A percentile compares a stretch with the other conserved stretches of the same genome.
These are phyloP conservation scores for Drosophila bocqueti DNA, from an alignment of 1,140 invertebrate species.

Conservation along the genomic window DNA sequence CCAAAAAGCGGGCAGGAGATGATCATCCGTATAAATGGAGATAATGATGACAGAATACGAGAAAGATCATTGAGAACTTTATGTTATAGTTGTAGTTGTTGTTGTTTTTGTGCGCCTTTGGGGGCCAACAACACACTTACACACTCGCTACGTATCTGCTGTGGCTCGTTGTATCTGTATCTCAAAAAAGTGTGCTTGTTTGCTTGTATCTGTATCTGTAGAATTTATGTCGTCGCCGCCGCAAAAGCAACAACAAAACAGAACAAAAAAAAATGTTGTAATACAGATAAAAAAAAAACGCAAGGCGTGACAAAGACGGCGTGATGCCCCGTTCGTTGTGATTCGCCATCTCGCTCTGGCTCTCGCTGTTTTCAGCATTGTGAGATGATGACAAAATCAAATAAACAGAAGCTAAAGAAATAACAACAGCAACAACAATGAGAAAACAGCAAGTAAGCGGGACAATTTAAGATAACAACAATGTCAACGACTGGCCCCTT, in stretches of 20 bases:
- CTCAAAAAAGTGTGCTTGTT: neutral
- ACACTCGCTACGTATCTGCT: neutral
- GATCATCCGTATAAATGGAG: conserved; percentile 33
- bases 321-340: conserved; percentile 5
- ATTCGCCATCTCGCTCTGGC: conserved; percentile 20
- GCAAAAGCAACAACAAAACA: conserved; percentile 15
- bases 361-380: conserved; percentile 21
- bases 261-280: conserved; percentile 63
- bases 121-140: conserved; percentile 69
- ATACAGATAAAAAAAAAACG: conserved; percentile 41
- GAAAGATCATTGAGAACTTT: conserved; percentile 44
- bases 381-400: conserved; percentile 75
- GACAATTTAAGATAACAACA: conserved; percentile 77
- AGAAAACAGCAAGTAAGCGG: conserved; percentile 46
- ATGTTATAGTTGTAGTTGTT: conserved; percentile 26
- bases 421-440: conserved; percentile 26
- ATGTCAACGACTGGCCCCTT: conserved; percentile 67
- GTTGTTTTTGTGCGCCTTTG: conserved; percentile 57
- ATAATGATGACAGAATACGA: conserved; percentile 41
- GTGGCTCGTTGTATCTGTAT: conserved; percentile 35
- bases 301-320: conserved; percentile 23
- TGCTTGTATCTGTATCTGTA: conserved; percentile 67
- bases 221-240: conserved; percentile 68
- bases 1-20: conserved; percentile 45
- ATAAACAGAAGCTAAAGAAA: conserved; percentile 49